Conservation (phyloP, 1,140 invertebrate genomes). For the Adelges cooleyi region DNA sequence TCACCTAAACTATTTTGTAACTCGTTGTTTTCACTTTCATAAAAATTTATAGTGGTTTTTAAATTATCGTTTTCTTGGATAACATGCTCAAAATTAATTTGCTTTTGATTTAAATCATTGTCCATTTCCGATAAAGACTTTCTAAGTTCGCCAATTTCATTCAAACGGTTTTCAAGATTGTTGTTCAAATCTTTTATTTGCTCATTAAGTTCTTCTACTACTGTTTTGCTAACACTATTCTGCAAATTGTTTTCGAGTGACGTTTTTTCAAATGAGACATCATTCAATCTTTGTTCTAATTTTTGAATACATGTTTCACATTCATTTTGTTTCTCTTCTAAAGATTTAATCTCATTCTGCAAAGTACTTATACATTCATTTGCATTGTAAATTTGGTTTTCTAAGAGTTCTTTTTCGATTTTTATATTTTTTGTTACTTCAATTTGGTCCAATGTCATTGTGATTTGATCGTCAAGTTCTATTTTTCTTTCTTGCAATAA, state of each 20-base stretch:
- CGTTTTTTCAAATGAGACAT: not conserved
- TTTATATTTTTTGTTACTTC: not conserved
- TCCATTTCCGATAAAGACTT: not conserved
- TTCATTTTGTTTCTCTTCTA: not conserved
- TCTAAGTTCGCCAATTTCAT: not conserved
- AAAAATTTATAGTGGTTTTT: not conserved
- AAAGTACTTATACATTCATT: not conserved
- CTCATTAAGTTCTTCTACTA: not conserved
- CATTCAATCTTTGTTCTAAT: not conserved
- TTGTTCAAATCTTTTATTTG: not conserved
- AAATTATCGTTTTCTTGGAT: slow-evolving; percentile 4
- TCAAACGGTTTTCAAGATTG: not conserved
- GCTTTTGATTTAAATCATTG: not conserved
- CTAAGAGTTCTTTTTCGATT: not conserved
- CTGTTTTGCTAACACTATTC: not conserved
- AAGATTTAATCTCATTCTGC: not conserved
- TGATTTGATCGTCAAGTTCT: not conserved
- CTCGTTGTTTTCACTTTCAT: not conserved
- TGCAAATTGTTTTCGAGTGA: not conserved
- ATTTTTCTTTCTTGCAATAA: not conserved
- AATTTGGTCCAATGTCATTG: not conserved
- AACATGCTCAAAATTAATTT: not conserved
- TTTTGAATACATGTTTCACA: not conserved
- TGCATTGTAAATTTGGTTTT: not conserved
- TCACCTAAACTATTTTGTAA: not conserved